Conservation (phyloP, 2,797 vertebrate genomes). For the Sphenodon punctatus region DNA sequence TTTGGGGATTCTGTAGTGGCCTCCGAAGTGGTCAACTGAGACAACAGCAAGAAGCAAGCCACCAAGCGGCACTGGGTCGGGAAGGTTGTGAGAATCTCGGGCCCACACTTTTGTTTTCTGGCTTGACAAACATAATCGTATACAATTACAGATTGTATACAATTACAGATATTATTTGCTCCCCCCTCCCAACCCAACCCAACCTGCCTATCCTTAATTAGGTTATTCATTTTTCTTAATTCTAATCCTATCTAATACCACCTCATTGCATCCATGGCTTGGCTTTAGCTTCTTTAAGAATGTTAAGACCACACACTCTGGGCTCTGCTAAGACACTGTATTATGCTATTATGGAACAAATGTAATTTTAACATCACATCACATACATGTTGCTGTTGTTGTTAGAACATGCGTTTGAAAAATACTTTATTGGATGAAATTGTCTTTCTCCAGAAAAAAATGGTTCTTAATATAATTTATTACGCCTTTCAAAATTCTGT, state of each 20-base stretch:
- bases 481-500: conserved; percentile 77
- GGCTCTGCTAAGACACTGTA: conserved; percentile 76
- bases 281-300: conserved; percentile 61
- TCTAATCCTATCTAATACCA: conserved; percentile 13
- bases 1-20: no score
- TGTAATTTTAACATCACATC: conserved; percentile 72
- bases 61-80: no score
- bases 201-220: not conserved
- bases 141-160: not conserved
- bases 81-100: no score
- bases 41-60: no score
- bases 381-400: conserved; percentile 70
- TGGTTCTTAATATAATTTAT: conserved; percentile 78
- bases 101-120: not conserved
- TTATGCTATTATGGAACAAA: conserved; percentile 73
- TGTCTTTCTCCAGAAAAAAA: conserved; percentile 72
- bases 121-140: not conserved
- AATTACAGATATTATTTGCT: not conserved
- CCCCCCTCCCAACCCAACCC: not conserved
- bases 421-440: conserved; percentile 82
- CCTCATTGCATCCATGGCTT: conserved; percentile 30
- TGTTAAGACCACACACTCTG: conserved; percentile 72
- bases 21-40: no score
- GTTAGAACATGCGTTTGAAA: conserved; percentile 78
- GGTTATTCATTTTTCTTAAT: conserved; percentile 26